A percentile compares a stretch with the other conserved stretches of the same genome.
These are phyloP conservation scores for Dyspetes luteomarginatus DNA, from an alignment of 2,888 invertebrate genomes.

Conservation along the genomic window DNA sequence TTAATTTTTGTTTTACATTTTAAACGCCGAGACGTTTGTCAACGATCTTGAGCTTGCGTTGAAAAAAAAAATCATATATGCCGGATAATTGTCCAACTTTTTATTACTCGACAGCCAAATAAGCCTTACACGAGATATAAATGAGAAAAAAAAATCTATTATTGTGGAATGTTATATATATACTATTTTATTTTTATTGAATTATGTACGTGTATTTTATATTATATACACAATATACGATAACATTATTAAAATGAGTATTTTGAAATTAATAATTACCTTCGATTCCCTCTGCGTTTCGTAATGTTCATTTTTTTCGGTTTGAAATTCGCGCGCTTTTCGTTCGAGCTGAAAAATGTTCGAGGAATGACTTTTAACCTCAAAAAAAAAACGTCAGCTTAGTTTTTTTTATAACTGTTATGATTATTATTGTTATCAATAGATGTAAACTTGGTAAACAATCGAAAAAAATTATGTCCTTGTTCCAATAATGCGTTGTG, in stretches of 20 bases:
- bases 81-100: constrained; percentile 58
- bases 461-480: too few relatives aligned
- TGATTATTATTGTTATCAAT: too few relatives aligned
- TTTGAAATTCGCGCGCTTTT: too few relatives aligned
- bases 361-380: neutral
- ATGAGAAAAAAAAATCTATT: too few relatives aligned
- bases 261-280: neutral
- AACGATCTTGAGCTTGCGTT: constrained; percentile 52
- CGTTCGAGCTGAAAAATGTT: neutral
- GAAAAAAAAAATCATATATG: neutral
- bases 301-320: neutral
- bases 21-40: constrained; percentile 65
- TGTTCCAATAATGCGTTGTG: too few relatives aligned
- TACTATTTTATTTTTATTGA: constrained; percentile 71
- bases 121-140: constrained; percentile 65
- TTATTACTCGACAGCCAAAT: constrained; percentile 64
- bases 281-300: neutral
- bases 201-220: constrained; percentile 67
- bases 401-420: constrained; percentile 37
- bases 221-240: constrained; percentile 59
- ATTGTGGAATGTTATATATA: constrained; percentile 76
- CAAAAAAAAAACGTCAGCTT: constrained; percentile 47
- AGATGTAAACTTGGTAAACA: too few relatives aligned
- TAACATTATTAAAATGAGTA: constrained; percentile 43
- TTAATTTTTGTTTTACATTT: constrained; percentile 67